These are phyloP conservation scores for Trichacis sp. DNA, from an alignment of 2,888 invertebrate species.

Conservation along the genomic window DNA sequence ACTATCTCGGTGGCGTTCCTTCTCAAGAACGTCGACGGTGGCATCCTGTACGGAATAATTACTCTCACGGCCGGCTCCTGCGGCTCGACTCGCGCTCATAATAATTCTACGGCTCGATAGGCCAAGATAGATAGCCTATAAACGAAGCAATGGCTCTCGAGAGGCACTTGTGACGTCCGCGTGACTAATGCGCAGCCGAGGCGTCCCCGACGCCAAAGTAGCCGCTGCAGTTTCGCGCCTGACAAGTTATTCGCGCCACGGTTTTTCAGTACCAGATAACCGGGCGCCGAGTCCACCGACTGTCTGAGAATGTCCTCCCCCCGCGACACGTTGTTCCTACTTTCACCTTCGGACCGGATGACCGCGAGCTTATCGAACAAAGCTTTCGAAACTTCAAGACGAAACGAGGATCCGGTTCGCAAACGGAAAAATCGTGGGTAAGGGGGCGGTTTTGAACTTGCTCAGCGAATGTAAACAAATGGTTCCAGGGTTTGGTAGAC, in stretches of 20 bases:
- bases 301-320: conserved; percentile 36
- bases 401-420: conserved; percentile 4
- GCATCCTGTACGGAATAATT: conserved; percentile 2
- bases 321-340: conserved; percentile 1
- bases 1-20: not conserved
- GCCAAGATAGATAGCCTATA: conserved; percentile 26
- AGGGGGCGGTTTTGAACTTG: too few relatives aligned
- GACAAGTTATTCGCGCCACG: conserved; percentile 55
- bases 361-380: conserved; percentile 3
- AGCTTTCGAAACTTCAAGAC: not conserved
- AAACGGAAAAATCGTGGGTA: not conserved
- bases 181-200: conserved; percentile 33
- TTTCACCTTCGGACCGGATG: not conserved
- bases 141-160: too few relatives aligned
- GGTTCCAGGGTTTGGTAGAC: too few relatives aligned
- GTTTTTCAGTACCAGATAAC: conserved; percentile 46
- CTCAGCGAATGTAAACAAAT: too few relatives aligned
- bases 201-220: conserved; percentile 24
- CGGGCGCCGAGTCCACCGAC: conserved; percentile 34
- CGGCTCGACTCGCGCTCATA: conserved; percentile 25
- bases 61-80: conserved; percentile 16
- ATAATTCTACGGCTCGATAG: conserved; percentile 38
- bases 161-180: conserved; percentile 23
- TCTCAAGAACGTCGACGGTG: conserved; percentile 4
- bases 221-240: conserved; percentile 42